Conservation (phyloP, 1,140 invertebrate genomes). For the Aphelenchoides besseyi region DNA sequence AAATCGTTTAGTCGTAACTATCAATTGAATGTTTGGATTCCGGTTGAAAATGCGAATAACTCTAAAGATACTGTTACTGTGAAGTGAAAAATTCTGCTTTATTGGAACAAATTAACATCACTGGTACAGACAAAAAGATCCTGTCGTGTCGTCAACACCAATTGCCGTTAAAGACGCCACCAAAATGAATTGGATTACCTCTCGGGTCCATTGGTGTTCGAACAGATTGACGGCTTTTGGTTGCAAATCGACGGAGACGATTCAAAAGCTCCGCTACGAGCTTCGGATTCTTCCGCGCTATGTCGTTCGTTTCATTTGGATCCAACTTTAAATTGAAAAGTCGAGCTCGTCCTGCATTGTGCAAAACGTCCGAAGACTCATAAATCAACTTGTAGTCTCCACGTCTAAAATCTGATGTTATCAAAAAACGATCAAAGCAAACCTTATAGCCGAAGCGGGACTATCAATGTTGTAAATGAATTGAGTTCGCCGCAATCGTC, state of each 20-base stretch:
- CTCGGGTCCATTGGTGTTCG: constrained; percentile 17
- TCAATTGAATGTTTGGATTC: no score
- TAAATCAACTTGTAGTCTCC: constrained; percentile 51
- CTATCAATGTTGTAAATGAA: constrained; percentile 49
- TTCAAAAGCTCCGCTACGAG: constrained; percentile 25
- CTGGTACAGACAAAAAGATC: neutral
- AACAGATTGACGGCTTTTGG: neutral
- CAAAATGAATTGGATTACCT: constrained; percentile 18
- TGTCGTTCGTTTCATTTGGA: constrained; percentile 37
- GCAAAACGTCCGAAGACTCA: constrained; percentile 34
- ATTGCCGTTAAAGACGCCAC: neutral
- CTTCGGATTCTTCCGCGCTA: constrained; percentile 32
- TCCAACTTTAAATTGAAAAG: constrained; percentile 34
- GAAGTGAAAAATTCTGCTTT: no score
- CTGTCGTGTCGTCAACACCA: neutral
- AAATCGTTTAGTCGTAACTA: no score
- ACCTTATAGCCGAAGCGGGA: constrained; percentile 51
- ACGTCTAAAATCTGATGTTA: constrained; percentile 29
- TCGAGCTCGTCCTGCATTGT: constrained; percentile 17
- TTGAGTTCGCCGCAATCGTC: neutral
- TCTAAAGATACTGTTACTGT: no score
- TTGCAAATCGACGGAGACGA: constrained; percentile 1
- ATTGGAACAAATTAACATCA: no score
- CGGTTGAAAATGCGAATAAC: no score
- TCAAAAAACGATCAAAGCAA: neutral